Evolutionary conservation across 2,797 vertebrate genomes (phyloP).

Genomic region (Stomatorhinus walkeri): DNA sequence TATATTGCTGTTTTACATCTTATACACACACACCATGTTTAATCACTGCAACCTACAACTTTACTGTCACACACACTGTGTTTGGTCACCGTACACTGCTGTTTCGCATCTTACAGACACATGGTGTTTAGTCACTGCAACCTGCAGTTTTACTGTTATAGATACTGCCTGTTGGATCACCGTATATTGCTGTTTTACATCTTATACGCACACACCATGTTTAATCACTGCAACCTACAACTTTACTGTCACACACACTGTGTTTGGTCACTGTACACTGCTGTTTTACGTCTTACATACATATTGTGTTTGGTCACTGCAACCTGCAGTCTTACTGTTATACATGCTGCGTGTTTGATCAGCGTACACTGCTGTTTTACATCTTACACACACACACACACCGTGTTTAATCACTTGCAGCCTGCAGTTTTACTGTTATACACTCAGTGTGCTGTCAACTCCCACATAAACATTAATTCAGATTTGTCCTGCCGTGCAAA

Average conservation of each 20-base stretch:
- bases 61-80: neutral
- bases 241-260: neutral
- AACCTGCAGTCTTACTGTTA: neutral
- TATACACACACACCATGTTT: neutral
- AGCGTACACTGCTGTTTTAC: neutral
- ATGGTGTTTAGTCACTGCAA: neutral
- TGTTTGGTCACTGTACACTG: neutral
- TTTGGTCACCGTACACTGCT: neutral
- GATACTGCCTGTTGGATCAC: neutral
- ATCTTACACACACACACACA: conserved; percentile 3
- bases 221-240: neutral
- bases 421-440: neutral
- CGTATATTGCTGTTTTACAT: neutral
- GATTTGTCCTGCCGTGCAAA: neutral
- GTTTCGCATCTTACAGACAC: neutral
- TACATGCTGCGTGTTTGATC: neutral
- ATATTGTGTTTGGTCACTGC: neutral
- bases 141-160: neutral
- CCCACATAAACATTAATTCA: conserved; percentile 11
- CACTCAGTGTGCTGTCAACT: neutral
- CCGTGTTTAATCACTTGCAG: neutral
- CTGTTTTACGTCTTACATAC: neutral
- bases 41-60: neutral
- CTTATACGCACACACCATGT: neutral
- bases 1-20: neutral